Evolutionary conservation across 2,888 invertebrate genomes (phyloP).

Genomic region (Mesorhabditis spiculigera): DNA sequence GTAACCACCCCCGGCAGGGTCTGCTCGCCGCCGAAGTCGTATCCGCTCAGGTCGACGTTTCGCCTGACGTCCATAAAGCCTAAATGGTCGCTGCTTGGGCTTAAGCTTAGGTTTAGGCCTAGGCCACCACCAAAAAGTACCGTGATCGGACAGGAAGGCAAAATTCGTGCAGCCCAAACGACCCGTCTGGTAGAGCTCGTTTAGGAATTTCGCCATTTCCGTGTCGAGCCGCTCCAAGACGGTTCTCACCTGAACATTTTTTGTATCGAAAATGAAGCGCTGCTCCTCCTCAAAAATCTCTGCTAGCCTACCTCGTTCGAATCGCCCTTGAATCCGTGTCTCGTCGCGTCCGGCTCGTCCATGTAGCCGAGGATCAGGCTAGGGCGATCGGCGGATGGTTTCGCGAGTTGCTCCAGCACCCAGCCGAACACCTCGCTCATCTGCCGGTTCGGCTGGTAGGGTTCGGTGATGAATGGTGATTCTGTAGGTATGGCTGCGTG

Average conservation of each 20-base stretch:
- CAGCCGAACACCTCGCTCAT: background rate
- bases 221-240: constrained; percentile 36
- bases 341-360: constrained; percentile 50
- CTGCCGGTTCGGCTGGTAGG: no score
- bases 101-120: no score
- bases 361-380: constrained; percentile 49
- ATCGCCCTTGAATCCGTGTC: constrained; percentile 40
- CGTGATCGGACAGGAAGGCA: constrained; percentile 50
- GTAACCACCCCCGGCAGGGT: background rate
- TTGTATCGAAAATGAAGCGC: background rate
- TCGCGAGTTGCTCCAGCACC: constrained; percentile 33
- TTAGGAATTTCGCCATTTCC: constrained; percentile 41
- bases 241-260: constrained; percentile 25
- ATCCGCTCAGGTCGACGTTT: background rate
- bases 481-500: no score
- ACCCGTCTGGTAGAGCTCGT: constrained; percentile 27
- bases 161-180: constrained; percentile 50
- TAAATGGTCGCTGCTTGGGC: background rate
- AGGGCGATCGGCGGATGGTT: constrained; percentile 30
- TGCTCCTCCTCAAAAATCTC: background rate
- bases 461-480: no score
- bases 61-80: background rate
- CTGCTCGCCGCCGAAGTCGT: background rate
- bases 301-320: constrained; percentile 16
- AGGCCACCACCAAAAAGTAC: constrained; percentile 14